Evolutionary conservation across 1,140 invertebrate genomes (phyloP), one percentile per base, ranked within the genome.

Genomic region (Trachymyrmex cornetzi): DNA sequence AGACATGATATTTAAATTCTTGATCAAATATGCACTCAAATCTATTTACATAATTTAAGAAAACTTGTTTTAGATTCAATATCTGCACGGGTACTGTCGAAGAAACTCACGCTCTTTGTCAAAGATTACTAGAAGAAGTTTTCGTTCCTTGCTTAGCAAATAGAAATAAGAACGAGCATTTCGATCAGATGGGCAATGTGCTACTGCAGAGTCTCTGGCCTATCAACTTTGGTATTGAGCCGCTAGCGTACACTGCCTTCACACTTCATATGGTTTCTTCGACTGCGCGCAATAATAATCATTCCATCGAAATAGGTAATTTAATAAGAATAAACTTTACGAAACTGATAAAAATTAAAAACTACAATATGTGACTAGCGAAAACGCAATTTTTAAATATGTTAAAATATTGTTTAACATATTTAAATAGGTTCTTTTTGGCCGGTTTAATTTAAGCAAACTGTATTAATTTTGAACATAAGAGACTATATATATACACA

Each of bases 201-300:
- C 79, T 96, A n/a, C 64, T 95, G 9, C 80, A 95, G 75, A 94
- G 94, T 6, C 84, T 96, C 16, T 95, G 95, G 95, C 93, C 94
- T 0, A 81, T 96, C 12, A 94, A 94, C 57, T 95, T 95, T 4
- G 91, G 93, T 61, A 72, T 96, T 1, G 92, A 96, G 50, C 75
- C 92, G 2, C 75, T 94, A 19, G 95, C 95, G 0, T 96, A 95
- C 80, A 91, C 91, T 4, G 89, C 93, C 0, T 95, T 96, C 57
- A 96, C 95, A 0, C 79, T 93, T 16, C 86, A 93, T 24, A 61
- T 96, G 30, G 93, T 93, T 0, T 75, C 91, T 0, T 91, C 89
- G 1, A 86, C 91, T 12, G 89, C 93, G 11, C 88, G 90, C 0
- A 95, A 95, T 27, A 95, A 95, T 66, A 95, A 95, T 86, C 92